Evolutionary conservation across 35 echinoderm and acorn worm genomes (phyloP).

Genomic region (Acanthaster planci): DNA sequence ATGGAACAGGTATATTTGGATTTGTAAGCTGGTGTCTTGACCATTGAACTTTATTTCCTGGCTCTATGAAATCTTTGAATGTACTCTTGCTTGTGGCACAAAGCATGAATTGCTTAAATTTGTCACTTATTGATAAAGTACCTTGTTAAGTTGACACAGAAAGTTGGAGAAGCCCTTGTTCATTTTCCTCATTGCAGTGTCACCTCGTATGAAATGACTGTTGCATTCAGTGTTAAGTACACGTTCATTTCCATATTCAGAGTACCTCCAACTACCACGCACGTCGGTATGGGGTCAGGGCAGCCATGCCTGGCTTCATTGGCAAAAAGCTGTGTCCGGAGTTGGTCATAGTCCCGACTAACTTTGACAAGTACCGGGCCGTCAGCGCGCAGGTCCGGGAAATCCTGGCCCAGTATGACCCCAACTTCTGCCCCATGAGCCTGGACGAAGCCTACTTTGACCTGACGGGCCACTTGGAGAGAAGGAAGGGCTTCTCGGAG

Average conservation of each 20-base stretch:
- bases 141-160: too few relatives aligned
- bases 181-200: too few relatives aligned
- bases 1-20: too few relatives aligned
- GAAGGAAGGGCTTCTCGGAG: slow-evolving; percentile 44
- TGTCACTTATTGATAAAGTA: neutral
- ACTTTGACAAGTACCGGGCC: slow-evolving; percentile 85
- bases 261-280: slow-evolving; percentile 96
- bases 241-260: slow-evolving; percentile 30
- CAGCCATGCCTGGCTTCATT: slow-evolving; percentile 99
- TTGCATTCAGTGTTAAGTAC: neutral
- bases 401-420: slow-evolving; percentile 87
- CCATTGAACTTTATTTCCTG: too few relatives aligned
- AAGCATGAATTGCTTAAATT: neutral
- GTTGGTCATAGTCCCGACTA: slow-evolving; percentile 66
- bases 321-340: slow-evolving; percentile 94
- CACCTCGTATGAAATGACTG: too few relatives aligned
- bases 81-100: too few relatives aligned
- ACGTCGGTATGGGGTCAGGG: slow-evolving; percentile 79
- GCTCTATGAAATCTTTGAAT: too few relatives aligned
- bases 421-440: slow-evolving; percentile 86
- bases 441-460: slow-evolving; percentile 96
- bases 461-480: slow-evolving; percentile 79
- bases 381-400: slow-evolving; percentile 81
- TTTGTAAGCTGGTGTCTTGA: too few relatives aligned
- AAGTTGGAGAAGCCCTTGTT: too few relatives aligned